phyloP scores from a whole-genome alignment of 2,888 invertebrate genomes.

The Lucinisca nassula region DNA sequence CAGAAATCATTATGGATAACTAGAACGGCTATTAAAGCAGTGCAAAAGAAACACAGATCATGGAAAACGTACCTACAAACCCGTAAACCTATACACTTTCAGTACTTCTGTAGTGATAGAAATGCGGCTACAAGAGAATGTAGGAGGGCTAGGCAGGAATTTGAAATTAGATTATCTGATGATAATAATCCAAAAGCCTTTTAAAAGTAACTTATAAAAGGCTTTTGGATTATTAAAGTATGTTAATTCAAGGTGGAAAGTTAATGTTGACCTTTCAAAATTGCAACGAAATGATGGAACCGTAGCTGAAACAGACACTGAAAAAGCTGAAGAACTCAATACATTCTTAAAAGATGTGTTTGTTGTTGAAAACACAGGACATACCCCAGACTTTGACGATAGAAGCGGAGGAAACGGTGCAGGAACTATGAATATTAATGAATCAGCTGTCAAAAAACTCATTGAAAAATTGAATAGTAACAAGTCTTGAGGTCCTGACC shows the following conservation, averaged over 20 bases:
- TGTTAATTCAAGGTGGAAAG: constrained; percentile 2
- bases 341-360: constrained; percentile 24
- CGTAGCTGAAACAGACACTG: background rate
- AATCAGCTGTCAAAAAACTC: background rate
- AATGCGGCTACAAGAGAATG: constrained; percentile 20
- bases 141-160: constrained; percentile 18
- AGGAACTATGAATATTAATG: constrained; percentile 1
- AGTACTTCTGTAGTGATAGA: constrained; percentile 13
- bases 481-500: constrained; percentile 17
- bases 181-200: constrained; percentile 24
- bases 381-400: background rate
- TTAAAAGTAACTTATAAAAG: background rate
- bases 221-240: constrained; percentile 12
- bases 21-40: constrained; percentile 7
- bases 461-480: background rate
- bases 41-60: constrained; percentile 13
- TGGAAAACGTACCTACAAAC: constrained; percentile 11
- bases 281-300: background rate
- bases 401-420: background rate
- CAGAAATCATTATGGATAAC: constrained; percentile 12
- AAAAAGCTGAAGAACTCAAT: constrained; percentile 22
- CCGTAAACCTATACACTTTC: constrained; percentile 16
- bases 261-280: constrained; percentile 8
- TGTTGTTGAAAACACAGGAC: background rate
- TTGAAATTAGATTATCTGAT: background rate